Evolutionary conservation across 2,888 invertebrate species (phyloP), one percentile per base, ranked within the genome.

Genomic region (Acheta domesticus): DNA sequence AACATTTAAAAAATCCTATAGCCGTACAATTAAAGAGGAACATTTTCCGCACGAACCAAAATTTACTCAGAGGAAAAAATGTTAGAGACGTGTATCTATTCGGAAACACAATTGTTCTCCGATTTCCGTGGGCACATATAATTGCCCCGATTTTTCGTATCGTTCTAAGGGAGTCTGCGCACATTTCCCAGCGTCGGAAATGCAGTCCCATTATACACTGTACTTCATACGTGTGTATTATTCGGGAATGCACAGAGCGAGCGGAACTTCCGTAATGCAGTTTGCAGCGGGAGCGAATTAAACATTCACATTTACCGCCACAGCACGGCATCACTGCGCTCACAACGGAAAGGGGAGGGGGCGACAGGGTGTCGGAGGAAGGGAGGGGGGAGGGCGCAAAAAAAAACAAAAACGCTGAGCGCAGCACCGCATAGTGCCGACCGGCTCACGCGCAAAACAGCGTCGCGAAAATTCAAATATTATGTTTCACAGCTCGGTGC

Each of bases 391-490:
- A 14, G 16, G n/a, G 16, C 14, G 62, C 0, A 62, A 62, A 62
- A 62, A 62, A n/a, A 62, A 62, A n/a, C 4, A 19, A 62, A 12
- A 62, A 14, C n/a, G 62, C 62, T 5, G 62, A n/a, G n/a, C 62
- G n/a, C 62, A 62, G 62, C 62, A 62, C 14, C n/a, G 62, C n/a
- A 19, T n/a, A 62, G n/a, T 62, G 62, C n/a, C 14, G 62, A 14
- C 62, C 4, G 14, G 14, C 62, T 14, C 62, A 16, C 62, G 16
- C 62, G 16, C 62, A 62, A 62, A 62, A 62, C 62, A 62, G 62
- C 62, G 62, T 62, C 62, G n/a, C 62, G 62, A 62, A 62, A 62
- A 62, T 62, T 62, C 62, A 62, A 62, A 62, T 62, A 62, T 62
- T 62, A 62, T 62, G 62, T 62, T 62, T 62, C 62, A 62, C 62